A percentile compares a stretch with the other conserved stretches of the same genome.
Conservation (phyloP, 1,140 invertebrate genomes). For the Capitella teleta region DNA sequence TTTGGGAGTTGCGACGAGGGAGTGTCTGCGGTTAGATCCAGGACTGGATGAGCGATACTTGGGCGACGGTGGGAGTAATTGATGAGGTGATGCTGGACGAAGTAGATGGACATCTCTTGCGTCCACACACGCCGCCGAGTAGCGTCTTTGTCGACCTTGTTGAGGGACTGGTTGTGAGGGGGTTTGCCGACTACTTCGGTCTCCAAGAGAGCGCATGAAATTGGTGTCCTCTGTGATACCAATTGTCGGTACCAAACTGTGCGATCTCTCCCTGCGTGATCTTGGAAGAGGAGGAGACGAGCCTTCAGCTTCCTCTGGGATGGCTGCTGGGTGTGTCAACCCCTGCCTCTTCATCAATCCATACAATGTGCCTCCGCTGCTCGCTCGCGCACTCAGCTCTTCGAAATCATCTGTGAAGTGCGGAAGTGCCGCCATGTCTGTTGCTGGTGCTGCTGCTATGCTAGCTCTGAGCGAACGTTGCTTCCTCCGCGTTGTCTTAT, state of each 20-base stretch:
- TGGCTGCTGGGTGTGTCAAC: constrained; percentile 3
- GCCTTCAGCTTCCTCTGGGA: background rate
- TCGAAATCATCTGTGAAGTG: constrained; percentile 12
- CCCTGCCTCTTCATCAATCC: constrained; percentile 8
- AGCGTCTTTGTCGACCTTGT: background rate
- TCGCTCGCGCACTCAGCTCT: constrained; percentile 11
- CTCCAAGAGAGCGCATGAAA: no score
- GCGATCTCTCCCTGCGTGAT: constrained; percentile 7
- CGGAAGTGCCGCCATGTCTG: no score
- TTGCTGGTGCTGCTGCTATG: no score
- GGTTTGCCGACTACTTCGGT: constrained; percentile 6
- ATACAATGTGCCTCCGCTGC: constrained; percentile 12
- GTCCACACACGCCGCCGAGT: constrained; percentile 2
- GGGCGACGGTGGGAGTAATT: background rate
- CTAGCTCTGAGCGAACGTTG: no score
- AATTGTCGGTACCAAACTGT: constrained; percentile 8
- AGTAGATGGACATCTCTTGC: background rate
- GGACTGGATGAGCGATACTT: background rate
- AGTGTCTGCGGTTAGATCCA: no score
- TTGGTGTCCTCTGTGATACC: constrained; percentile 2
- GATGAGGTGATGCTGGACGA: background rate
- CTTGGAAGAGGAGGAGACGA: background rate
- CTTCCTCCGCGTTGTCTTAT: no score
- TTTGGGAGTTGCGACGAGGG: no score
- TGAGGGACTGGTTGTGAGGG: no score